A percentile compares a stretch with the other conserved stretches of the same genome.
These are phyloP conservation scores for Psittacula derbiana DNA, from an alignment of 2,797 vertebrate genomes.

Conservation along the genomic window DNA sequence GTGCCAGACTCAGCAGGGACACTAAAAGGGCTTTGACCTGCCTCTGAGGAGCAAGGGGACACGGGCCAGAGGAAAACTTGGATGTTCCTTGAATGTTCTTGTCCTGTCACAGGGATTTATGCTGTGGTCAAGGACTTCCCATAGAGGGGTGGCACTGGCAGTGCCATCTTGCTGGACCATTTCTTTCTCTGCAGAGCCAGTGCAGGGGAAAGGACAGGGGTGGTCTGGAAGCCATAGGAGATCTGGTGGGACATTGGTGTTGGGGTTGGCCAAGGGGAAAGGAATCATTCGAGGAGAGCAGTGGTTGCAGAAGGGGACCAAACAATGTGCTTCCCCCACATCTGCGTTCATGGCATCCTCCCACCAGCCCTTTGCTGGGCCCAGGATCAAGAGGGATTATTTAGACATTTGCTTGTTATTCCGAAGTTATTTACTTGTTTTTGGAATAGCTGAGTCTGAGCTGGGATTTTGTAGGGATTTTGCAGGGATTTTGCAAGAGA, in stretches of 20 bases:
- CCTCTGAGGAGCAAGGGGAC: fast-evolving
- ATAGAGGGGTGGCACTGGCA: neutral
- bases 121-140: neutral
- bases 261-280: neutral
- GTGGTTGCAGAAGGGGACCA: neutral
- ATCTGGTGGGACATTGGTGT: neutral
- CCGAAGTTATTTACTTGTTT: neutral
- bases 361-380: neutral
- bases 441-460: neutral
- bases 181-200: neutral
- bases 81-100: neutral
- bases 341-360: neutral
- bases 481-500: conserved; percentile 16
- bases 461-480: neutral
- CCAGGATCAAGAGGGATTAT: neutral
- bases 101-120: neutral
- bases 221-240: neutral
- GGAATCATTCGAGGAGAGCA: neutral
- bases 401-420: neutral
- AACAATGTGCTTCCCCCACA: neutral
- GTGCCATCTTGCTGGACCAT: neutral
- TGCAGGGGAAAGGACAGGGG: neutral
- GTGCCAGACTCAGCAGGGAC: neutral
- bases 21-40: fast-evolving
- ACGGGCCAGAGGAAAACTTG: neutral